Evolutionary conservation across 2,888 invertebrate genomes (phyloP).

Genomic region (Sipha maydis): DNA sequence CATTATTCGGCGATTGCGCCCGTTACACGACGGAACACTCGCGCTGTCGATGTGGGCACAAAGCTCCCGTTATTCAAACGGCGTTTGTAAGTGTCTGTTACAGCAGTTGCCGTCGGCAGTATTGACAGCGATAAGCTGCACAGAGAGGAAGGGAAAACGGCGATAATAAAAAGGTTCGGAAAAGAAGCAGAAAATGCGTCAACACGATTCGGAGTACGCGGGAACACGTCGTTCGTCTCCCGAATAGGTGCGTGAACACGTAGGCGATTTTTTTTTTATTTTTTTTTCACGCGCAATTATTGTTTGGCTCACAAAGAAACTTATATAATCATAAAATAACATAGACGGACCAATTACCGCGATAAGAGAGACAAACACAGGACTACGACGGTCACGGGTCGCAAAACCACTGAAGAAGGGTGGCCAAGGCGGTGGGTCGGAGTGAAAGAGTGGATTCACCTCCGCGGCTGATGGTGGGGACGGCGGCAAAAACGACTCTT

Average conservation of each 20-base stretch:
- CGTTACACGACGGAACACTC: neutral
- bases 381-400: neutral
- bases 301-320: neutral
- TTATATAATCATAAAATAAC: neutral
- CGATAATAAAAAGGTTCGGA: too few relatives aligned
- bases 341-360: neutral
- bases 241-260: neutral
- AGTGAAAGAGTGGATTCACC: neutral
- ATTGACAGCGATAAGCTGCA: neutral
- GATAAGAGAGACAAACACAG: neutral
- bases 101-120: neutral
- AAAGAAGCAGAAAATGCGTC: neutral
- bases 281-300: slow-evolving; percentile 1
- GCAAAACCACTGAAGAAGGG: neutral
- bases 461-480: neutral
- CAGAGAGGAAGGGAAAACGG: neutral
- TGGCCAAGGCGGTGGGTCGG: neutral
- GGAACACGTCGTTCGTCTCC: neutral
- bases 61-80: neutral
- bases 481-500: neutral
- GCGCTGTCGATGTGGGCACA: neutral
- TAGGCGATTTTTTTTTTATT: neutral
- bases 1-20: slow-evolving; percentile 58
- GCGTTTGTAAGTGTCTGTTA: neutral
- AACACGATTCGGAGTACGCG: neutral